phyloP scores from a whole-genome alignment of 2,888 invertebrate species.

The Cephus nigrinus region DNA sequence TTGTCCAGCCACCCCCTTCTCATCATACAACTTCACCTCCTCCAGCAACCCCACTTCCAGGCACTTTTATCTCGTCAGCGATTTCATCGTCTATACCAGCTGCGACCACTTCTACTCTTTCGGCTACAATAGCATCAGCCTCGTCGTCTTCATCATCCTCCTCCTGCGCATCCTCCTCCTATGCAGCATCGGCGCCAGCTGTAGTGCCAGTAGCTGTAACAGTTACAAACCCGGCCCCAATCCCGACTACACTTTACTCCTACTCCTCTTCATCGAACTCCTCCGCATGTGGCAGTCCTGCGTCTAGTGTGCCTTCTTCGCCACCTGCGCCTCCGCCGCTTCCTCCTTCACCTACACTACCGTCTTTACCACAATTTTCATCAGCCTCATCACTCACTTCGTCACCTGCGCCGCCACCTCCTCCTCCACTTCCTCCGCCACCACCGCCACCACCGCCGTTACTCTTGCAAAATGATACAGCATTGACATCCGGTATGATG shows the following conservation, averaged over 20 bases:
- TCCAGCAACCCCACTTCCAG: conserved; percentile 48
- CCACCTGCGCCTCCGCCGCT: conserved; percentile 45
- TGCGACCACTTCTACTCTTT: background rate
- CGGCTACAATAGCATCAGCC: background rate
- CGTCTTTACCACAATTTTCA: conserved; percentile 16
- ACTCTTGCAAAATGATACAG: conserved; percentile 24
- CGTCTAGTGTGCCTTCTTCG: background rate
- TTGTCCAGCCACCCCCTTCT: conserved; percentile 37
- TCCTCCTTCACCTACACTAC: conserved; percentile 45
- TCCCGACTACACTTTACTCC: background rate
- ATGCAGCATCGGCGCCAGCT: background rate
- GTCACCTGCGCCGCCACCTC: conserved; percentile 25
- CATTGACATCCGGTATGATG: background rate
- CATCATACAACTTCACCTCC: conserved; percentile 41
- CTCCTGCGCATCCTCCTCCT: background rate
- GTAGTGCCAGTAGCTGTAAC: background rate
- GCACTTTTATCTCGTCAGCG: conserved; percentile 28
- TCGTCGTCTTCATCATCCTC: background rate
- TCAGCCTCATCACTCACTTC: conserved; percentile 23
- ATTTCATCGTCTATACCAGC: background rate
- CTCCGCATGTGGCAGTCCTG: background rate
- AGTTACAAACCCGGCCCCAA: background rate
- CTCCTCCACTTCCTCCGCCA: conserved; percentile 38
- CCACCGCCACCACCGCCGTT: conserved; percentile 51
- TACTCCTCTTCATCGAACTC: background rate